Conservation (phyloP, 2,113 vertebrate species). For the Nematolebias whitei region DNA sequence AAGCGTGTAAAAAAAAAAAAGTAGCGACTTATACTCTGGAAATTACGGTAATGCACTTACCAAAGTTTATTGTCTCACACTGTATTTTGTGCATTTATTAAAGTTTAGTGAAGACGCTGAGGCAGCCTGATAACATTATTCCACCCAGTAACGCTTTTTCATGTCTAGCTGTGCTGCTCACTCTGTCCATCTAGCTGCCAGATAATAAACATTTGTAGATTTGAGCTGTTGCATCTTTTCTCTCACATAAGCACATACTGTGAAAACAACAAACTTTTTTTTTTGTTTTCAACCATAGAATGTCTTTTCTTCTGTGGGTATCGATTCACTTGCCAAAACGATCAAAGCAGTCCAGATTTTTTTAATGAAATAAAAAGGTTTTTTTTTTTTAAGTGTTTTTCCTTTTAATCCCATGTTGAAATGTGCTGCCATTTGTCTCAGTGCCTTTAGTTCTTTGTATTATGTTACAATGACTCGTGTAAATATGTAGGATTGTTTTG, state of each 20-base stretch:
- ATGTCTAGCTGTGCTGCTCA: constrained; percentile 55
- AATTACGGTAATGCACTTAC: constrained; percentile 50
- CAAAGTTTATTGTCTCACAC: constrained; percentile 50
- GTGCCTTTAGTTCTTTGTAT: constrained; percentile 72
- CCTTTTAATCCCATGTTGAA: constrained; percentile 39
- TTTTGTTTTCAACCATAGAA: neutral
- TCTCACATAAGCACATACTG: constrained; percentile 11
- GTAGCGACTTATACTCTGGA: too few relatives aligned
- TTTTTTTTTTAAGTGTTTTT: neutral
- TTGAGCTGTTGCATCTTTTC: constrained; percentile 31
- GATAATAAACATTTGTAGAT: constrained; percentile 16
- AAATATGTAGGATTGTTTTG: constrained; percentile 55
- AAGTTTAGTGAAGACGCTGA: constrained; percentile 19
- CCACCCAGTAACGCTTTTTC: constrained; percentile 25
- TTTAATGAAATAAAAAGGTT: neutral
- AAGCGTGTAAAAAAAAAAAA: too few relatives aligned
- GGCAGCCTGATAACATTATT: constrained; percentile 20
- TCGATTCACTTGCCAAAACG: constrained; percentile 7
- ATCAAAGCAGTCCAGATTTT: constrained; percentile 9
- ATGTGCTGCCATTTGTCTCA: constrained; percentile 50
- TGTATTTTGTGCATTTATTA: constrained; percentile 61
- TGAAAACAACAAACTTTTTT: neutral
- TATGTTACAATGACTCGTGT: constrained; percentile 60
- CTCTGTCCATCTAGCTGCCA: constrained; percentile 25
- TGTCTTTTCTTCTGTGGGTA: neutral